These are phyloP conservation scores for Ellobium chinense DNA, from an alignment of 2,888 invertebrate species.

Conservation along the genomic window DNA sequence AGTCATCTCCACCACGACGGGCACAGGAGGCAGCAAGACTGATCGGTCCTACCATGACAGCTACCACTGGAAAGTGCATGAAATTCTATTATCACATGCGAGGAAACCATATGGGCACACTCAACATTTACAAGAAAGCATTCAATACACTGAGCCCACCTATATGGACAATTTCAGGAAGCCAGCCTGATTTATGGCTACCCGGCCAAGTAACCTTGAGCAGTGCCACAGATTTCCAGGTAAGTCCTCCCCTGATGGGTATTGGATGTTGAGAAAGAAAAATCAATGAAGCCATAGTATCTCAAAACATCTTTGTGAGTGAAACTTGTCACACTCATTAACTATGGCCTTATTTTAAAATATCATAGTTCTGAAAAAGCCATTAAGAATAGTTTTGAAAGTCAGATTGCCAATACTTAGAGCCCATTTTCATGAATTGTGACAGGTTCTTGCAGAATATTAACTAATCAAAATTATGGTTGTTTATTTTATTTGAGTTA, in stretches of 20 bases:
- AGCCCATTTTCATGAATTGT: no score
- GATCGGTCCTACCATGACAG: conserved; percentile 59
- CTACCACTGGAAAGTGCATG: conserved; percentile 65
- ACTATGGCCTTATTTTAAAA: no score
- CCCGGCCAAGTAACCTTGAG: conserved; percentile 62
- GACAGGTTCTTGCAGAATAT: no score
- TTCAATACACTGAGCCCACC: conserved; percentile 52
- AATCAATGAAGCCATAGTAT: no score
- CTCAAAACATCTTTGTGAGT: no score
- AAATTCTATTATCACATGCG: conserved; percentile 75
- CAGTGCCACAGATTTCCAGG: conserved; percentile 65
- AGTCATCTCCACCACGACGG: conserved; percentile 57
- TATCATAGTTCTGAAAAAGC: no score
- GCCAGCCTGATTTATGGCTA: conserved; percentile 69
- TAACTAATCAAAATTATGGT: no score
- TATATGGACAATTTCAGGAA: conserved; percentile 65
- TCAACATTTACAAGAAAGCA: conserved; percentile 58
- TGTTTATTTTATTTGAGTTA: no score
- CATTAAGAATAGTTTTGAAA: no score
- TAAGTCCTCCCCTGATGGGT: conserved; percentile 39
- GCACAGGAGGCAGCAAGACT: conserved; percentile 64
- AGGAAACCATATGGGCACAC: conserved; percentile 65
- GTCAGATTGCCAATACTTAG: no score
- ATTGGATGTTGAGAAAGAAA: no score
- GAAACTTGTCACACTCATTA: no score